A percentile compares a stretch with the other conserved stretches of the same genome.
These are phyloP conservation scores for Pachyseris speciosa DNA, from an alignment of 64 coral and sea anemone species.

Conservation along the genomic window DNA sequence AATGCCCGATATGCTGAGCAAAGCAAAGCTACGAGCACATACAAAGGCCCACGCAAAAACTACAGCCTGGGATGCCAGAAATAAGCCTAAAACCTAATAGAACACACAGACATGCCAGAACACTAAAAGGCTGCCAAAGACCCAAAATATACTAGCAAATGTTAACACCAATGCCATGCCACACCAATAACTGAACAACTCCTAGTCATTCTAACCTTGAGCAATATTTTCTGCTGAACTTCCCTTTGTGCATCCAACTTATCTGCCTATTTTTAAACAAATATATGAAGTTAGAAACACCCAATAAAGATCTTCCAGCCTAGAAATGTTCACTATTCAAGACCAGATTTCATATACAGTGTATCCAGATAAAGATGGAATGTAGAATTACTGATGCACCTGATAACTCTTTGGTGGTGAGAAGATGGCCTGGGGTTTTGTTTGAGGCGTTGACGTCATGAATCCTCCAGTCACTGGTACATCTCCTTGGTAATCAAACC, in stretches of 20 bases:
- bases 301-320: neutral
- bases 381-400: too few relatives aligned
- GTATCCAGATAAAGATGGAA: too few relatives aligned
- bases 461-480: slow-evolving; percentile 22
- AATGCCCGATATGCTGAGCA: too few relatives aligned
- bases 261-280: neutral
- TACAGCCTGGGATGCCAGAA: too few relatives aligned
- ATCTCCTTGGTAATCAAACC: slow-evolving; percentile 10
- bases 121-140: too few relatives aligned
- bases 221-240: slow-evolving; percentile 17
- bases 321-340: neutral
- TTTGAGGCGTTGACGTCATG: slow-evolving; percentile 62
- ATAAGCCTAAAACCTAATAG: too few relatives aligned
- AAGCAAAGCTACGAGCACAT: too few relatives aligned
- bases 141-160: too few relatives aligned
- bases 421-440: slow-evolving; percentile 21
- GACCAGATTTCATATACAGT: neutral
- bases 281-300: neutral
- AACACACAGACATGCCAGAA: too few relatives aligned
- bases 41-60: too few relatives aligned
- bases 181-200: too few relatives aligned
- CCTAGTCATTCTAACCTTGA: slow-evolving; percentile 15
- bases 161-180: too few relatives aligned
- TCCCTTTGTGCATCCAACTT: neutral
- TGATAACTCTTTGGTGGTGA: slow-evolving; percentile 31